These are phyloP conservation scores for Naja naja DNA, from an alignment of 2,113 vertebrate genomes.

Conservation along the genomic window DNA sequence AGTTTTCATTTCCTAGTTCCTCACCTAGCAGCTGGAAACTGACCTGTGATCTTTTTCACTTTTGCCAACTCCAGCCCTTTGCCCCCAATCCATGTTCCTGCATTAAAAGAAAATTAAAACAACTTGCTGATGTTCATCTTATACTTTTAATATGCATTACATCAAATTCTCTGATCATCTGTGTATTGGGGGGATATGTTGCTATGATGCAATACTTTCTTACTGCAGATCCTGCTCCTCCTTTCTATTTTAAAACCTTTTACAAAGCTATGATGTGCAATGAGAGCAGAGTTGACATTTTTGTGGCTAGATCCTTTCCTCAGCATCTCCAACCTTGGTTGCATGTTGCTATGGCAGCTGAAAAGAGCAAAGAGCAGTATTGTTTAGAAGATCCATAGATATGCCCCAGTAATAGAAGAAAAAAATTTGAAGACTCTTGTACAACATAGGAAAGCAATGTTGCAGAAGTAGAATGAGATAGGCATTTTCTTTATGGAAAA, in stretches of 20 bases:
- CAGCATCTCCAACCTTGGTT: not conserved
- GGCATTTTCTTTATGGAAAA: not conserved
- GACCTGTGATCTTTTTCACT: not conserved
- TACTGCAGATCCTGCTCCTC: not conserved
- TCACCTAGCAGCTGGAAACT: not conserved
- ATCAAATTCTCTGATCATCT: not conserved
- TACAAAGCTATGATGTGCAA: not conserved
- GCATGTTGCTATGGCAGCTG: not conserved
- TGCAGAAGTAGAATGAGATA: not conserved
- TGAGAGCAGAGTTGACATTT: not conserved
- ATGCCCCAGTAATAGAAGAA: not conserved
- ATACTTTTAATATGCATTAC: not conserved
- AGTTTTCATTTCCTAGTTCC: not conserved
- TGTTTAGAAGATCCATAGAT: not conserved
- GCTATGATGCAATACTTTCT: not conserved
- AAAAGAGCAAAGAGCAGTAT: not conserved
- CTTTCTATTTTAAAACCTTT: not conserved
- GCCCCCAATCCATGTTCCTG: not conserved
- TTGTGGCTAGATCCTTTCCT: not conserved
- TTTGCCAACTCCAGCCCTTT: not conserved
- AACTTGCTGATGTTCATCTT: not conserved
- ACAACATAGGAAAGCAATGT: not conserved
- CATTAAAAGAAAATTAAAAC: not conserved
- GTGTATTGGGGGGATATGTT: not conserved
- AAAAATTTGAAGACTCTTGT: not conserved